Evolutionary conservation across 2,888 invertebrate genomes (phyloP), one percentile per base, ranked within the genome.

Genomic region (Drosophila merina): DNA sequence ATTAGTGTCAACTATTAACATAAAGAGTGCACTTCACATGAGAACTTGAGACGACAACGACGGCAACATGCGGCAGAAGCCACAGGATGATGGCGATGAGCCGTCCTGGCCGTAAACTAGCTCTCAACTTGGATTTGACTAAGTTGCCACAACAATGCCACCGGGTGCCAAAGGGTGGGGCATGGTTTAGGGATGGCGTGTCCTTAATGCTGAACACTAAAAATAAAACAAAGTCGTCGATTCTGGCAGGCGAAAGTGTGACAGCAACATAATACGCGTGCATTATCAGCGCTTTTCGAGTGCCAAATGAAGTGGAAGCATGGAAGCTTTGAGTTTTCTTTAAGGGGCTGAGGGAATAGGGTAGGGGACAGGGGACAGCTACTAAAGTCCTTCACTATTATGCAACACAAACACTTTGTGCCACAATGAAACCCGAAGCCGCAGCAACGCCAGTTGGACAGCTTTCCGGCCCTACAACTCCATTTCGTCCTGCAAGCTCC

Each of bases 1-100:
- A 84, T 86, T 84, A 84, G 83, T 84, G 83, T 84, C 86, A 84
- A 84, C 84, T 84, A 86, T 84, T 86, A 84, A 86, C 84, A 86
- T 84, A 84, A 84, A 86, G 84, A 84, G 86, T 81, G 81, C 79
- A 77, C 86, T 84, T 76, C 84, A 86, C 81, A 79, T 76, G 72
- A 86, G 86, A 86, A 86, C 83, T 86, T 84, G 84, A 84, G 86
- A 84, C 83, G 84, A 77, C 77, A 72, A 60, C 74, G 52, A 38
- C 78, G 40, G 49, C 25, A 55, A 47, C 64, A 55, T 31, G 44
- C 49, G 57, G 45, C 62, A 52, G 7, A 51, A 68, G 12, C 69
- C 54, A 42, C 62, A 68, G 49, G 47, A 36, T 30, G 57, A 49
- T 36, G 56, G 45, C 38, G 47, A 60, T 57, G 62, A 62, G 54